Evolutionary conservation across 2,888 invertebrate species (phyloP), one percentile per base, ranked within the genome.

Genomic region (Orgyia antiqua): DNA sequence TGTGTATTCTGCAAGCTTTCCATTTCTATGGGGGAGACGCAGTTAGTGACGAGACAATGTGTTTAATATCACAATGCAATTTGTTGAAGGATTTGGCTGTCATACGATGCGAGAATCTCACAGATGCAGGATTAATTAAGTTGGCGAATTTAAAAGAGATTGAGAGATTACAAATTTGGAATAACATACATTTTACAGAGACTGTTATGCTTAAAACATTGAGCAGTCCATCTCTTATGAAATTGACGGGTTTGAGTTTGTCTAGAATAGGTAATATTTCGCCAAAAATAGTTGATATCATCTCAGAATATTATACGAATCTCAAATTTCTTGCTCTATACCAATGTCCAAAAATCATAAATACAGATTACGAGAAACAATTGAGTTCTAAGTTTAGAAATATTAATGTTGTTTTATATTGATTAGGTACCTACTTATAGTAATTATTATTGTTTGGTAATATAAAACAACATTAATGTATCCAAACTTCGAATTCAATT

Each of bases 311-410:
- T 48, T 87, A 83, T 38, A 78, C 68, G 35, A 68, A 68, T 39
- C 55, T 87, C 0, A 76, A 68, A 36, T 84, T 84, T 51, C 45
- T 87, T 18, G 79, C 86, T 13, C 44, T 87, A 7, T 87, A 87
- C 36, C 77, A 79, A 35, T 87, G 87, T 43, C 78, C 79, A 6
- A 65, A 53, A 52, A 74, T 87, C 21, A 64, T 73, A 25, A 68
- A 74, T 38, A 71, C 68, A 10, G 77, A 79, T 52, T 82, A 80
- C 57, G 76, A 76, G 51, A 77, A 76, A 43, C 75, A 79, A 44
- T 51, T 86, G 7, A 77, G 76, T 45, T 64, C 72, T 1, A 84
- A 82, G 54, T 83, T 86, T 50, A 62, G 74, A 41, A 77, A 82
- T 54, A 77, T 82, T 46, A 75, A 82, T 46, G 72, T 84, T 20